These are phyloP conservation scores for Drosophila nikananu DNA, from an alignment of 1,140 invertebrate genomes.

Conservation along the genomic window DNA sequence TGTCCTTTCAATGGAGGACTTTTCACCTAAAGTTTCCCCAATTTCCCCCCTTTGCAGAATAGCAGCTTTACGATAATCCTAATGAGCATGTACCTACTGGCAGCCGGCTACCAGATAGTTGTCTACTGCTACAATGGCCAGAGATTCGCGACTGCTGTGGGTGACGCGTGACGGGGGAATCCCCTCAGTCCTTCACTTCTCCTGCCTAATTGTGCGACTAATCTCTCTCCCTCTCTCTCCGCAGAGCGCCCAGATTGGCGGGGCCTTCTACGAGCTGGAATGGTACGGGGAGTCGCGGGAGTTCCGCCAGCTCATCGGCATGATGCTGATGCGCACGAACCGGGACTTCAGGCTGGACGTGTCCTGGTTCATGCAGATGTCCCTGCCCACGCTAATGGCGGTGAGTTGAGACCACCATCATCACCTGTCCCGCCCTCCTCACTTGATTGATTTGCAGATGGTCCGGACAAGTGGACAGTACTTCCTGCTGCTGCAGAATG, in stretches of 20 bases:
- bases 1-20: not conserved
- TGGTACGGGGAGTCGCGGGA: slow-evolving; percentile 70
- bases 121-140: slow-evolving; percentile 81
- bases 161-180: slow-evolving; percentile 14
- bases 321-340: slow-evolving; percentile 79
- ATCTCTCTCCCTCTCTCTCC: slow-evolving; percentile 6
- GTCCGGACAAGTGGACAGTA: slow-evolving; percentile 76
- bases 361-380: slow-evolving; percentile 78
- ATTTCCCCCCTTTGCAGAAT: slow-evolving; percentile 38
- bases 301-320: slow-evolving; percentile 70
- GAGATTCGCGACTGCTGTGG: slow-evolving; percentile 61
- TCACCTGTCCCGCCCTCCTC: not conserved
- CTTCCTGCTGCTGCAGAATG: slow-evolving; percentile 71
- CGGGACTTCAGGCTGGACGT: slow-evolving; percentile 65
- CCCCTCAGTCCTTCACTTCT: not conserved
- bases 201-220: slow-evolving; percentile 21
- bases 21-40: not conserved
- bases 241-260: slow-evolving; percentile 70
- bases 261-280: slow-evolving; percentile 62
- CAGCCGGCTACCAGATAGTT: slow-evolving; percentile 70
- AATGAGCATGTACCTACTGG: slow-evolving; percentile 73
- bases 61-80: slow-evolving; percentile 53
- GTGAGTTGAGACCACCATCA: slow-evolving; percentile 36
- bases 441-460: slow-evolving; percentile 70
- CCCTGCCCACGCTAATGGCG: slow-evolving; percentile 74